Percentiles rank a stretch among this genome's conserved stretches.
Evolutionary conservation across 2,797 vertebrate species (phyloP).

Genomic region (Sus cebifrons): DNA sequence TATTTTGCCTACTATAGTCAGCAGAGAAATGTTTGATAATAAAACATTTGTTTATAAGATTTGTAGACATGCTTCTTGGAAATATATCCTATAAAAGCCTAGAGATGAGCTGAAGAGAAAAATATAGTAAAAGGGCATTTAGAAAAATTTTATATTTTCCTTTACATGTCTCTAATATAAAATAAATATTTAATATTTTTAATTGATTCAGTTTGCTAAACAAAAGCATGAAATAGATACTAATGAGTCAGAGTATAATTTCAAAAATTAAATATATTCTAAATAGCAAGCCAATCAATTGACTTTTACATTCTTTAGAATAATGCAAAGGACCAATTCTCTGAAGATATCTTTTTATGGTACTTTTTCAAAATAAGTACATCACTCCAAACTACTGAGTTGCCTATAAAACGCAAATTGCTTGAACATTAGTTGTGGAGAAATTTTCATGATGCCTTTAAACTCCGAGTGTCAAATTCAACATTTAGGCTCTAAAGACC

Average conservation of each 20-base stretch:
- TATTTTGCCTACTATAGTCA: neutral
- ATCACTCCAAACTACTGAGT: conserved; percentile 78
- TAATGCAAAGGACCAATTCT: conserved; percentile 78
- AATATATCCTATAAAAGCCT: conserved; percentile 17
- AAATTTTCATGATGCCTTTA: conserved; percentile 80
- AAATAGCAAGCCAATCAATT: conserved; percentile 81
- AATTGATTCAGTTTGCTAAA: neutral
- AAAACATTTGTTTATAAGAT: conserved; percentile 61
- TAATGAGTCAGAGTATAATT: conserved; percentile 53
- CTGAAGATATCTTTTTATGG: conserved; percentile 83
- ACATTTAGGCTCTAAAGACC: conserved; percentile 66
- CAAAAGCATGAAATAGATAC: conserved; percentile 65
- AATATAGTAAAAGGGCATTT: neutral
- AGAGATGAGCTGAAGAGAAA: conserved; percentile 3
- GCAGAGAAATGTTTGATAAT: conserved; percentile 56
- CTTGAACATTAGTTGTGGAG: conserved; percentile 76
- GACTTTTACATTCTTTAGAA: conserved; percentile 76
- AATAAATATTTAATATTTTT: conserved; percentile 52
- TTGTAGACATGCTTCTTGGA: neutral
- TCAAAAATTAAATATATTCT: conserved; percentile 59
- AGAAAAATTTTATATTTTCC: conserved; percentile 39
- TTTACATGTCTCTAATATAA: conserved; percentile 38
- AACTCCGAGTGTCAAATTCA: conserved; percentile 75
- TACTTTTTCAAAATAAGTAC: conserved; percentile 82
- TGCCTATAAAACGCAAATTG: conserved; percentile 80